Conservation (phyloP, 2,113 vertebrate genomes). For the Riparia riparia region DNA sequence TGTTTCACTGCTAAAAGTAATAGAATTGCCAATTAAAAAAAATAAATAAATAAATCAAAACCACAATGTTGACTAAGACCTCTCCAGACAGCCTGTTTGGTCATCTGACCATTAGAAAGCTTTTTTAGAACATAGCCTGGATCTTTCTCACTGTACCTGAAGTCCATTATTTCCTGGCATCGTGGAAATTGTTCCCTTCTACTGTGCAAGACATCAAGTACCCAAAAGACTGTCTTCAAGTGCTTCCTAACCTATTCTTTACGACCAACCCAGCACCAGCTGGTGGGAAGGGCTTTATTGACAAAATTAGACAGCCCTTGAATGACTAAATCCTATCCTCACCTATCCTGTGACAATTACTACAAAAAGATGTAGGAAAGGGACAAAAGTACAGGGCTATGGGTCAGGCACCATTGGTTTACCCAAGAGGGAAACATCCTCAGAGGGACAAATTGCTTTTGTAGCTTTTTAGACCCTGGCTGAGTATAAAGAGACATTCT, state of each 20-base stretch:
- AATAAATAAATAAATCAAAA: fast-evolving
- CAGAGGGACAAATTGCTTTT: background rate
- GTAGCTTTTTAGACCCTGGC: background rate
- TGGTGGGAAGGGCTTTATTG: background rate
- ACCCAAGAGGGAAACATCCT: background rate
- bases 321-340: background rate
- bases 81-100: background rate
- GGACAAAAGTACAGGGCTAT: background rate
- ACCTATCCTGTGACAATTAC: background rate
- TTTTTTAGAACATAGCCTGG: background rate
- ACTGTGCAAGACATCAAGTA: background rate
- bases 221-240: background rate
- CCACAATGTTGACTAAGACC: background rate
- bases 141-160: background rate
- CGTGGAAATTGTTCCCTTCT: background rate
- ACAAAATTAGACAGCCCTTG: background rate
- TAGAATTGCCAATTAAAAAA: background rate
- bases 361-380: background rate
- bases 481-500: background rate
- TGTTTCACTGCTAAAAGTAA: background rate
- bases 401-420: background rate
- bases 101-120: background rate
- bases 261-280: background rate
- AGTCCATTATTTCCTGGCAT: background rate
- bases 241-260: background rate